Percentiles rank a stretch among this genome's conserved stretches.
Conservation (phyloP, 2,113 vertebrate species). For the Oxyruncus cristatus region DNA sequence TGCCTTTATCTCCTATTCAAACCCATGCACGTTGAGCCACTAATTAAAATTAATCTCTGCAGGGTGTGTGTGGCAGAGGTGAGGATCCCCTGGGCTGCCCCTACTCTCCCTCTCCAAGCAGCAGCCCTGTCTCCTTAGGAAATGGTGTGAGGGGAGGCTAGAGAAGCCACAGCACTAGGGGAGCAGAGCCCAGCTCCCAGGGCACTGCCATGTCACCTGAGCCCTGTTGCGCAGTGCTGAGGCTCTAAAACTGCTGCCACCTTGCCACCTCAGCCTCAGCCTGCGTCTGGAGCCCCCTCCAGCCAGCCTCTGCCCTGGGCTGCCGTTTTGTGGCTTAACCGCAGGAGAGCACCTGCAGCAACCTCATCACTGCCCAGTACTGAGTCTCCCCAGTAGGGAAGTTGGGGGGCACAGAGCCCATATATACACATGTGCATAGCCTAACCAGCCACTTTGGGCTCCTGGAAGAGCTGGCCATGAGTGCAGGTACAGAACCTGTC, state of each 20-base stretch:
- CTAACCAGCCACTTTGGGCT: background rate
- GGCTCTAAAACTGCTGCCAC: background rate
- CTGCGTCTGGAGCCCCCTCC: background rate
- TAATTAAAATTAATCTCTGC: background rate
- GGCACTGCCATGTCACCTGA: background rate
- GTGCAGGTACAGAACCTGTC: accelerated
- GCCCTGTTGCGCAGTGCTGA: background rate
- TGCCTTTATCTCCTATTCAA: background rate
- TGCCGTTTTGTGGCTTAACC: accelerated
- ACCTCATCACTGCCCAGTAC: accelerated
- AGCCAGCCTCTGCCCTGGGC: background rate
- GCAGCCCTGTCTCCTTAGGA: background rate
- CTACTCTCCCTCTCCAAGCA: background rate
- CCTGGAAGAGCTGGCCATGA: background rate
- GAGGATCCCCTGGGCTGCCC: background rate
- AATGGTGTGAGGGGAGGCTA: accelerated
- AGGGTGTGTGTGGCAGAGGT: background rate
- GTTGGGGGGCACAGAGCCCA: accelerated
- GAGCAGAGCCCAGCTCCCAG: background rate
- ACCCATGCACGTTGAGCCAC: accelerated
- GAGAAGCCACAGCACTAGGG: background rate
- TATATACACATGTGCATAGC: accelerated
- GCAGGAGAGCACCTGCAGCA: accelerated
- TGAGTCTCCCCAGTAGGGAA: background rate
- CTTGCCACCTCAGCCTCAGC: background rate